These are phyloP conservation scores for Melinaea marsaeus DNA, from an alignment of 2,888 invertebrate genomes.

Conservation along the genomic window DNA sequence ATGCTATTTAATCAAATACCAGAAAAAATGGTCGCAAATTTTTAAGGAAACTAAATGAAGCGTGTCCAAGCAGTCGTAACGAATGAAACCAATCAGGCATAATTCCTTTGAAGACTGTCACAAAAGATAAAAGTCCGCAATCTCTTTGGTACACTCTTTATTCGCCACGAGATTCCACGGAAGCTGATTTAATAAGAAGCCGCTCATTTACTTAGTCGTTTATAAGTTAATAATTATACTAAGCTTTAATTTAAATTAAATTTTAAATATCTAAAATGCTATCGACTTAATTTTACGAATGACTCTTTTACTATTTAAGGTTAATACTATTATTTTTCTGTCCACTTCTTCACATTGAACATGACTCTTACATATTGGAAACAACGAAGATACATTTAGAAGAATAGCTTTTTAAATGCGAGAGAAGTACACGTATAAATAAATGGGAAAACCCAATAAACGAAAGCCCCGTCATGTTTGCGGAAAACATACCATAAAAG, in stretches of 20 bases:
- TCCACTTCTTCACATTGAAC: no score
- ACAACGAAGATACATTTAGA: neutral
- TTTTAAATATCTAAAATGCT: no score
- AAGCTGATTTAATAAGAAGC: conserved; percentile 33
- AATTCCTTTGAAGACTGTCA: conserved; percentile 36
- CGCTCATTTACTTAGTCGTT: conserved; percentile 30
- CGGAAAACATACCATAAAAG: conserved; percentile 24
- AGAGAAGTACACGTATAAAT: neutral
- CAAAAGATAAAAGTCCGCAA: conserved; percentile 36
- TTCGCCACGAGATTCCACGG: conserved; percentile 30
- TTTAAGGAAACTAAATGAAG: conserved; percentile 32
- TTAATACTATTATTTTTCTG: no score
- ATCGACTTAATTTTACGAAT: no score
- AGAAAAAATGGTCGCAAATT: conserved; percentile 24
- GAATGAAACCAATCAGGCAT: conserved; percentile 41
- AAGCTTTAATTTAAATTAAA: conserved; percentile 11
- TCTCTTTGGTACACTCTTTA: conserved; percentile 36
- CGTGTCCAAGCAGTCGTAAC: conserved; percentile 31
- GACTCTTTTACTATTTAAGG: neutral
- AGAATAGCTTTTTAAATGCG: neutral
- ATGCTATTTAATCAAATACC: conserved; percentile 9
- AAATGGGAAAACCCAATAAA: conserved; percentile 7
- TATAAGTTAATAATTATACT: conserved; percentile 27
- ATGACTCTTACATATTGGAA: neutral
- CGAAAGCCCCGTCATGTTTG: conserved; percentile 1